These are phyloP conservation scores for Calosoma granatense DNA, from an alignment of 1,140 invertebrate genomes.

Conservation along the genomic window DNA sequence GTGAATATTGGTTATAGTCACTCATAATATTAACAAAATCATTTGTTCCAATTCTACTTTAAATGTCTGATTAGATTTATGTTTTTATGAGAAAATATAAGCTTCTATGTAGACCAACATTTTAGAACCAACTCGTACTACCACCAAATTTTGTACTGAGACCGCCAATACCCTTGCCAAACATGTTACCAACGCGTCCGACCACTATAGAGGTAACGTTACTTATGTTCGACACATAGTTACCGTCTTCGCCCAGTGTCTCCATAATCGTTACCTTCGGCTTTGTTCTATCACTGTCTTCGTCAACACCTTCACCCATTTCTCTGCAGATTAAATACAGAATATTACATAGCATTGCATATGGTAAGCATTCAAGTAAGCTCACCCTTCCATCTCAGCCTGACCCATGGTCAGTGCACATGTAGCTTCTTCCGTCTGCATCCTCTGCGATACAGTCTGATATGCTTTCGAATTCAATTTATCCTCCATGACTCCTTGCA, in stretches of 20 bases:
- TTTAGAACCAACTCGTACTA: conserved; percentile 57
- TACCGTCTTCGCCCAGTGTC: conserved; percentile 50
- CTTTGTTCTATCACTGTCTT: conserved; percentile 51
- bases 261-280: conserved; percentile 52
- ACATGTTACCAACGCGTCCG: conserved; percentile 68
- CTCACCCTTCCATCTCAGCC: conserved; percentile 42
- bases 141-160: conserved; percentile 69
- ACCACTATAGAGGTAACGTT: conserved; percentile 66
- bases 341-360: not conserved
- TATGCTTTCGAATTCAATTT: conserved; percentile 96
- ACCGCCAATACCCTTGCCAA: conserved; percentile 72
- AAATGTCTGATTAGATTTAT: not conserved
- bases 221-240: conserved; percentile 53
- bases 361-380: not conserved
- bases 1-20: not conserved
- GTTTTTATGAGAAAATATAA: conserved; percentile 19
- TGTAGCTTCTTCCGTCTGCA: conserved; percentile 95
- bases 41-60: not conserved
- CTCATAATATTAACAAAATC: not conserved
- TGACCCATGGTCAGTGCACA: conserved; percentile 78
- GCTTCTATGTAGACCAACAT: conserved; percentile 15
- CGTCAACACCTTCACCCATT: conserved; percentile 43
- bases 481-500: conserved; percentile 97
- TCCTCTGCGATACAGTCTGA: conserved; percentile 82
- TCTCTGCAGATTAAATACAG: not conserved